Base-by-base conservation (phyloP, 2,888 invertebrate species). In the Gryllus longicercus region DNA sequence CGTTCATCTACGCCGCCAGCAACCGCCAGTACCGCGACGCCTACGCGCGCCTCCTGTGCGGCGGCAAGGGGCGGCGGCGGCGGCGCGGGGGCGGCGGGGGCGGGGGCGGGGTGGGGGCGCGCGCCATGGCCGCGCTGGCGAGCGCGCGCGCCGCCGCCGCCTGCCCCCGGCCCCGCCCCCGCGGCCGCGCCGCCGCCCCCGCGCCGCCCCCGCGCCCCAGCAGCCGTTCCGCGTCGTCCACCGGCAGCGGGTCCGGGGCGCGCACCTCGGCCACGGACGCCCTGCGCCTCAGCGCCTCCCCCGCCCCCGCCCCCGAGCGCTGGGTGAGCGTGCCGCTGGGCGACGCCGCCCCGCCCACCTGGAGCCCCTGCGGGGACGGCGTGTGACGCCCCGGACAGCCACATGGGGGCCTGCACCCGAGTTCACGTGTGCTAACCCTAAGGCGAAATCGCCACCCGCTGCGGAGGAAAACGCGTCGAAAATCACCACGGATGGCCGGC, bases 1-100 rank as follows among this genome's bases (percentile, higher is more conserved):
- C 96, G 0, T 90, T 96, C 82, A 95, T 96, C 83, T 97, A 97
- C 87, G 96, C 96, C 5, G 94, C 94, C 11, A 95, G 95, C 83
- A 96, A 96, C 86, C 90, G 94, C 83, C 94, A 95, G 84, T 96
- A 96, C 85, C 88, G 92, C 85, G 91, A 84, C 12, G 88, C 88
- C 0, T 88, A 87, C 83, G 80, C 82, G 18, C 84, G 84, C 25
- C 81, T 86, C 0, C 82, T 86, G 18, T 84, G 84, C 79, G 81
- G 83, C n/a, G 11, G 63, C 16, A 14, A n/a, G 63, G 16, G n/a
- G 16, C 63, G 63, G n/a, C 63, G 63, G 3, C 63, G 63, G 16
- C 14, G 63, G 63, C 63, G 63, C 16, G 63, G 18, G 18, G 38
- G 76, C 23, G 76, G n/a, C 76, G 76, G 16, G 11, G 18, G 23